phyloP scores from a whole-genome alignment of 2,113 vertebrate genomes.

The Regulus satrapa region DNA sequence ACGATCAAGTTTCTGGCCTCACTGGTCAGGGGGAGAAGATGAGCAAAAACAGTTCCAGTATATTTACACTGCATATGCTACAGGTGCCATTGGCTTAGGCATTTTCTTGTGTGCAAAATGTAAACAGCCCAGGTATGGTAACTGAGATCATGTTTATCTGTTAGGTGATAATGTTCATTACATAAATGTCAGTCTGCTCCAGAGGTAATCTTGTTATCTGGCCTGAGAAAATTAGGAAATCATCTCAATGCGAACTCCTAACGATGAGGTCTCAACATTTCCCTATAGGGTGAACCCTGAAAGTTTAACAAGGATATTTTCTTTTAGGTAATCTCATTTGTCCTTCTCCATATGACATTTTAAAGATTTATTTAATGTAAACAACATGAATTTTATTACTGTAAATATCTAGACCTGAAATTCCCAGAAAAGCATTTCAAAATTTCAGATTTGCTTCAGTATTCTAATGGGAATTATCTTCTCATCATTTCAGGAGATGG shows the following conservation, averaged over 20 bases:
- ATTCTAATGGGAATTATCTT: background rate
- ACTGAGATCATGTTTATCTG: background rate
- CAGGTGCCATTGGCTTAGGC: background rate
- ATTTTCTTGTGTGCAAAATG: background rate
- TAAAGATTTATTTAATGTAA: background rate
- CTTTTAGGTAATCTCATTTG: background rate
- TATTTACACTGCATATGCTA: background rate
- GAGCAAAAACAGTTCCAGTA: background rate
- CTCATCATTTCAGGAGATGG: background rate
- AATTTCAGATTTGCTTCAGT: background rate
- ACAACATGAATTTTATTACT: background rate
- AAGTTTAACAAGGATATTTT: background rate
- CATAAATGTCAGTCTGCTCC: background rate
- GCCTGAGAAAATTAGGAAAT: background rate
- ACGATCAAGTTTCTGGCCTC: background rate
- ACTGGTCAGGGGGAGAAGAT: fast-evolving
- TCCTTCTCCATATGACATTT: background rate
- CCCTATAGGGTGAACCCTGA: background rate
- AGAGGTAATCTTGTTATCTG: background rate
- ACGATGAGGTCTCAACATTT: background rate
- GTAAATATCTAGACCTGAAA: background rate
- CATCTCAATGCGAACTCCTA: background rate
- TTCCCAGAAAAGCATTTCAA: background rate
- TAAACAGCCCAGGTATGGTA: background rate
- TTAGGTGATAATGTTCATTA: background rate